A percentile compares a stretch with the other conserved stretches of the same genome.
phyloP scores from a whole-genome alignment of 2,113 vertebrate species.

The Elephantulus edwardii region DNA sequence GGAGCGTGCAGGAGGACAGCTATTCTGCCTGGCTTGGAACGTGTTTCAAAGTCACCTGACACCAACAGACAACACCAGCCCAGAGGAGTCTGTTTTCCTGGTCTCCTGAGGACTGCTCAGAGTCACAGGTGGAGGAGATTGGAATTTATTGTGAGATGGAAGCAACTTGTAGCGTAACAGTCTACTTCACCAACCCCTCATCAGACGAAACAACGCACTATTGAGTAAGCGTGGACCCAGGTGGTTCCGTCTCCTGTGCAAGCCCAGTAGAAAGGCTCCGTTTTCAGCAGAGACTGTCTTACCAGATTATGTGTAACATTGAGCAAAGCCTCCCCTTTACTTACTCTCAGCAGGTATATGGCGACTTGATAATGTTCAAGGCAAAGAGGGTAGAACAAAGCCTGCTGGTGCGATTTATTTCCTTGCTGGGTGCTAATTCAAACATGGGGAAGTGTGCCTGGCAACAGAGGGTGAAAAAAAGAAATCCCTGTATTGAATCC shows the following conservation, averaged over 20 bases:
- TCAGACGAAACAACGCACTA: not conserved
- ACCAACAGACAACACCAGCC: not conserved
- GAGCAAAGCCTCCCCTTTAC: not conserved
- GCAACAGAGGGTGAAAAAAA: not conserved
- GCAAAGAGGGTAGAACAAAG: not conserved
- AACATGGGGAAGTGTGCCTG: not conserved
- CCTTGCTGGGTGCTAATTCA: not conserved
- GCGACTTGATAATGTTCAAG: too few species aligned
- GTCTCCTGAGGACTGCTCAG: not conserved
- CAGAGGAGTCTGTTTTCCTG: not conserved
- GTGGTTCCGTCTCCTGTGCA: not conserved
- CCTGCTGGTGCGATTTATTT: not conserved
- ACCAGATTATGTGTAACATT: accelerated
- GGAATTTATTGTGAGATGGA: not conserved
- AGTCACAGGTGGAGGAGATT: not conserved
- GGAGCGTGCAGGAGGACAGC: not conserved
- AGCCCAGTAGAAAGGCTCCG: too few species aligned
- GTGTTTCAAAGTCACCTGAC: not conserved
- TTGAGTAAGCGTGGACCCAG: not conserved
- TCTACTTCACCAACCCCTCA: not conserved
- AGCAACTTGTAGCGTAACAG: accelerated
- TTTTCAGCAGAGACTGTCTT: not conserved
- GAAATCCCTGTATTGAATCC: accelerated
- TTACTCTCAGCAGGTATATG: not conserved
- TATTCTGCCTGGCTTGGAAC: not conserved